Conservation (phyloP, 2,797 vertebrate species). For the Champsocephalus esox region DNA sequence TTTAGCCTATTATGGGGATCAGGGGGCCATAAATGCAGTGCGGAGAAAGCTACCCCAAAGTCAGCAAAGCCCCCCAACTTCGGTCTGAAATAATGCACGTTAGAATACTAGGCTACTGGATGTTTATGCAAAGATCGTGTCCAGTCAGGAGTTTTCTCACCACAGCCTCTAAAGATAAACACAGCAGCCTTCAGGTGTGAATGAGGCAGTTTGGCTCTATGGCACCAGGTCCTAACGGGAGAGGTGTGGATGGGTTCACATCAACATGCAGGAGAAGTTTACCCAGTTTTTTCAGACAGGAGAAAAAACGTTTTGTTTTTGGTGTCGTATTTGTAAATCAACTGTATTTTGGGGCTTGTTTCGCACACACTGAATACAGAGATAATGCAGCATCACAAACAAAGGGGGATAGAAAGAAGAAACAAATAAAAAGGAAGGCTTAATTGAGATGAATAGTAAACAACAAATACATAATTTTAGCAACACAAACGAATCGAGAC, state of each 20-base stretch:
- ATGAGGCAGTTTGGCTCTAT: constrained; percentile 12
- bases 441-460: too few relatives aligned
- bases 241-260: background rate
- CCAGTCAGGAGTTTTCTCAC: background rate
- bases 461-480: too few relatives aligned
- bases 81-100: background rate
- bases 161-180: constrained; percentile 5
- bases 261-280: background rate
- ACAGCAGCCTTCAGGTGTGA: constrained; percentile 34
- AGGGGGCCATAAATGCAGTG: constrained; percentile 60
- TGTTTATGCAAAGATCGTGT: too few relatives aligned
- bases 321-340: background rate
- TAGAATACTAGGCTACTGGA: background rate
- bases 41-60: constrained; percentile 26
- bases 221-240: background rate
- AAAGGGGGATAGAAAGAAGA: too few relatives aligned
- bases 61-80: background rate
- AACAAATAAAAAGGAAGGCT: too few relatives aligned
- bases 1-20: constrained; percentile 75
- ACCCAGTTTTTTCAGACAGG: too few relatives aligned
- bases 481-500: too few relatives aligned
- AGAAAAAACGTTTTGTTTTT: too few relatives aligned
- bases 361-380: too few relatives aligned
- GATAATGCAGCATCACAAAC: too few relatives aligned
- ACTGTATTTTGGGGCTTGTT: too few relatives aligned